Percentiles rank a stretch among this genome's conserved stretches.
Conservation (phyloP, 2,113 vertebrate species). For the Noctilio leporinus region DNA sequence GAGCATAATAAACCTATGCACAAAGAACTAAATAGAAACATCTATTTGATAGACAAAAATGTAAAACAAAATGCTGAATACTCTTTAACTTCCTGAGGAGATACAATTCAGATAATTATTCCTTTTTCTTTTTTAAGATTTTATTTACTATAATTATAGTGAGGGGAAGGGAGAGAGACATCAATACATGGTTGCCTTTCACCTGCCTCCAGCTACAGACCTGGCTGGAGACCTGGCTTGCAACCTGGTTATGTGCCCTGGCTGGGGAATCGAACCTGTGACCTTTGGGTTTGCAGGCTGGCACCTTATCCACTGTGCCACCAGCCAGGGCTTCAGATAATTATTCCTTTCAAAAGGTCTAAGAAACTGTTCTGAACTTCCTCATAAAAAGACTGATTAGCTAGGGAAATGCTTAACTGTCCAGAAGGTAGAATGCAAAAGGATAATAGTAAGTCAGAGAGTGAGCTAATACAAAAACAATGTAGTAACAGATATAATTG, state of each 20-base stretch:
- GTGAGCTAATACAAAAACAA: constrained; percentile 5
- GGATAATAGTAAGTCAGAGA: background rate
- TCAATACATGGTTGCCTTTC: no score
- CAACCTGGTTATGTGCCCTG: no score
- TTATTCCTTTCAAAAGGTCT: constrained; percentile 57
- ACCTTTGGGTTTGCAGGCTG: no score
- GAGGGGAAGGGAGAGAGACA: no score
- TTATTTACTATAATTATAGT: no score
- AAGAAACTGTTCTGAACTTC: constrained; percentile 51
- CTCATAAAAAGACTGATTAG: constrained; percentile 33
- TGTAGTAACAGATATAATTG: background rate
- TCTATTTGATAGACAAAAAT: constrained; percentile 41
- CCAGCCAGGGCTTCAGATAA: no score
- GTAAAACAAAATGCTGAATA: constrained; percentile 42
- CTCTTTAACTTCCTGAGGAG: constrained; percentile 44
- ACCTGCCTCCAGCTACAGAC: no score
- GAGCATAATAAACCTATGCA: constrained; percentile 19
- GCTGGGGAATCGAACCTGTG: no score
- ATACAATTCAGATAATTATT: constrained; percentile 51
- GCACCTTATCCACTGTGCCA: no score
- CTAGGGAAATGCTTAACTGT: constrained; percentile 37
- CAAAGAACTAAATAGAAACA: background rate
- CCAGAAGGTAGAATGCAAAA: background rate
- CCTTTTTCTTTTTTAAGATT: no score
- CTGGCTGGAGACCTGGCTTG: no score